Percentiles rank a stretch among this genome's conserved stretches.
These are phyloP conservation scores for Oreonectes daqikongensis DNA, from an alignment of 2,797 vertebrate species.

Conservation along the genomic window DNA sequence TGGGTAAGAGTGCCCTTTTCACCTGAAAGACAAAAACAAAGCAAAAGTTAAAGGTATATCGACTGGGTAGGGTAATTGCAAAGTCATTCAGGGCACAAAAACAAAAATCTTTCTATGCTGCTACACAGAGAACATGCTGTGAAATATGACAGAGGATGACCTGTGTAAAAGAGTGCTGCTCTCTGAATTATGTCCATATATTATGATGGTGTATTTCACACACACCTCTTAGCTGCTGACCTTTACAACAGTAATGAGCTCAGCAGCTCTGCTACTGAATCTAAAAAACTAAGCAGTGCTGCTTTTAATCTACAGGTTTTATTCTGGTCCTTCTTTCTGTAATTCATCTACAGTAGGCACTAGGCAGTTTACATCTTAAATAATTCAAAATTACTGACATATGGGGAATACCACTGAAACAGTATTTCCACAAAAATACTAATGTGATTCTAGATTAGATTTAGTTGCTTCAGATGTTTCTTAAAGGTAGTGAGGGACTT, in stretches of 20 bases:
- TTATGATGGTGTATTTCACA: conserved; percentile 19
- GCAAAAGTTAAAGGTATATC: conserved; percentile 1
- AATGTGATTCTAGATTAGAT: not conserved
- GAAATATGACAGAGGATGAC: conserved; percentile 11
- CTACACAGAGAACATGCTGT: not conserved
- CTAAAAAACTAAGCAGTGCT: conserved; percentile 30
- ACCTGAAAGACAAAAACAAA: conserved; percentile 74
- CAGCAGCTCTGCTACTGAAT: conserved; percentile 34
- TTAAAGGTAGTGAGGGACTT: too few species aligned
- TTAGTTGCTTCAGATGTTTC: not conserved
- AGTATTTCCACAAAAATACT: not conserved
- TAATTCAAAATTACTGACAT: not conserved
- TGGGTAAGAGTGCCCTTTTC: conserved; percentile 90
- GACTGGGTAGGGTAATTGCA: not conserved
- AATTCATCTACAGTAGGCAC: conserved; percentile 7
- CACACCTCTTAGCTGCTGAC: conserved; percentile 34
- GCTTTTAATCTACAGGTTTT: conserved; percentile 12
- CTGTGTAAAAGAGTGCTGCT: conserved; percentile 6
- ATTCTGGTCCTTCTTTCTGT: not conserved
- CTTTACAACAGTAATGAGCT: conserved; percentile 49
- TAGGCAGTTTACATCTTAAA: not conserved
- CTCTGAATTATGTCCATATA: not conserved
- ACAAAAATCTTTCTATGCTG: not conserved
- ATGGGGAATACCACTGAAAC: not conserved
- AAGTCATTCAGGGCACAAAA: conserved; percentile 6